These are phyloP conservation scores for Apamea anceps DNA, from an alignment of 2,888 invertebrate genomes.

Conservation along the genomic window DNA sequence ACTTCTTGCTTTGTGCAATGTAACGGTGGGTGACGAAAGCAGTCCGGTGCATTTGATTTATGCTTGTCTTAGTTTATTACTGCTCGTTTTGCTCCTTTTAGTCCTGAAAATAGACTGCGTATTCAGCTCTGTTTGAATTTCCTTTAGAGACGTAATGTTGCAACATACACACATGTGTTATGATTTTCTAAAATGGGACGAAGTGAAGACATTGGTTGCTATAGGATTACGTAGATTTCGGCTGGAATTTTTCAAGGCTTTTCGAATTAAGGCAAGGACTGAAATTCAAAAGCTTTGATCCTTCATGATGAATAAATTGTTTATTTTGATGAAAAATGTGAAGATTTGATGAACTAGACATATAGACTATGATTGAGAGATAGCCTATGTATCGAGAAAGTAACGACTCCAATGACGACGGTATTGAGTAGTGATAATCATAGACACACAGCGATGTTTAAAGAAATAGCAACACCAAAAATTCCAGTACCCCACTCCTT, in stretches of 20 bases:
- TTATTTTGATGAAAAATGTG: not conserved
- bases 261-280: not conserved
- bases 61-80: conserved; percentile 48
- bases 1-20: conserved; percentile 22
- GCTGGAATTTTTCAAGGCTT: not conserved
- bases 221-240: not conserved
- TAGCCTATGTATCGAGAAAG: too few relatives aligned
- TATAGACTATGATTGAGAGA: too few relatives aligned
- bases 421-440: too few relatives aligned
- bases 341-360: not conserved
- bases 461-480: too few relatives aligned
- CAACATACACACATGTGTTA: not conserved
- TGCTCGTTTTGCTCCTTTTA: conserved; percentile 21
- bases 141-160: conserved; percentile 12
- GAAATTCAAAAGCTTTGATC: not conserved
- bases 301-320: not conserved
- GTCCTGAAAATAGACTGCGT: conserved; percentile 41
- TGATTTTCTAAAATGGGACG: not conserved
- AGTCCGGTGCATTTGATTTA: conserved; percentile 55
- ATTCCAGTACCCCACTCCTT: too few relatives aligned
- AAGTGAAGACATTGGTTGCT: not conserved
- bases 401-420: too few relatives aligned
- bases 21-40: conserved; percentile 37
- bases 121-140: conserved; percentile 9
- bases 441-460: too few relatives aligned